Evolutionary conservation across 2,797 vertebrate genomes (phyloP), one percentile per base, ranked within the genome.

Genomic region (Tamandua tetradactyla): DNA sequence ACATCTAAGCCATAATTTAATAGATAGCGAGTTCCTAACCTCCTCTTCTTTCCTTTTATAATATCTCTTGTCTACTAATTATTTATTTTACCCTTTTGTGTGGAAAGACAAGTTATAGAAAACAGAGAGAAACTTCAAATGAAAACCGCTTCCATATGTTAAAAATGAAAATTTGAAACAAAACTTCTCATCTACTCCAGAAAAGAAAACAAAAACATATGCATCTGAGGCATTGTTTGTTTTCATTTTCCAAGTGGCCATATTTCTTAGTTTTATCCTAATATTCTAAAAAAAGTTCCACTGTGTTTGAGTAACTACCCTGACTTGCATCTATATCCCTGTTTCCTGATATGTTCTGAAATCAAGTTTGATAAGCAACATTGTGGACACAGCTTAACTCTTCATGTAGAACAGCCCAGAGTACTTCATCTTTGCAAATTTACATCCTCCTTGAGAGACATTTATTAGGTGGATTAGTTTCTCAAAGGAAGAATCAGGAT

Each of bases 131-230:
- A 86, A 83, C 27, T 92, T 93, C 61, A 92, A 95, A 91, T 91
- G 79, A 91, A 97, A 96, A 91, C 62, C 80, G 59, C 32, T 76
- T 95, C 92, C 86, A 93, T 87, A 87, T 96, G 92, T 95, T 95
- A 89, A 95, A 95, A 95, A 91, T 81, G 69, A 92, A 96, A 96
- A 93, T 87, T 35, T 84, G 82, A 89, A 92, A 94, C 84, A 89
- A 96, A 89, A 95, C 23, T 81, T 90, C 66, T 93, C 59, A 86
- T 78, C 62, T 75, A 88, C 61, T 96, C 79, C 90, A 92, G 68
- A 40, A 94, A 97, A 83, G 86, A 87, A 95, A 95, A 96, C 78
- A 96, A 87, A 96, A 97, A 95, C 79, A 71, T 12, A 62, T 94
- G 47, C n/a, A 87, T 64, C 32, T 44, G 52, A 93, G n/a, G 42